Percentiles rank a stretch among this genome's conserved stretches.
Conservation (phyloP, 2,888 invertebrate species). For the Tetragonula carbonaria region DNA sequence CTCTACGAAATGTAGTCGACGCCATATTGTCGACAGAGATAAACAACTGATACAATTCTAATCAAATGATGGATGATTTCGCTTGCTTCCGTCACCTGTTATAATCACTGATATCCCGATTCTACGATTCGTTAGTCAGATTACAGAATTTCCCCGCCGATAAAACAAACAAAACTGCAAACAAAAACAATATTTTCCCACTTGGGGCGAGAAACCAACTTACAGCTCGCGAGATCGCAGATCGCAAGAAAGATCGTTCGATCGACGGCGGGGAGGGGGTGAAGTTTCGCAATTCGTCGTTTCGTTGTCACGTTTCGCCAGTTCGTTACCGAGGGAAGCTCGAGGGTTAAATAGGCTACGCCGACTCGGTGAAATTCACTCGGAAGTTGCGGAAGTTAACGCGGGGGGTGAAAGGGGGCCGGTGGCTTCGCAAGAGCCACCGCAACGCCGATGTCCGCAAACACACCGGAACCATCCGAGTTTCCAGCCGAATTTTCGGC, state of each 20-base stretch:
- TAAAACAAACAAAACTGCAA: too few relatives aligned
- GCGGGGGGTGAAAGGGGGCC: slow-evolving; percentile 17
- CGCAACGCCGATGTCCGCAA: slow-evolving; percentile 22
- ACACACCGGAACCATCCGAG: neutral
- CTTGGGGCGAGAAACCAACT: too few relatives aligned
- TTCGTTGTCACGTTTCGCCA: neutral
- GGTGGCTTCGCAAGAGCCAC: slow-evolving; percentile 35
- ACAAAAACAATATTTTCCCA: too few relatives aligned
- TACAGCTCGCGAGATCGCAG: neutral
- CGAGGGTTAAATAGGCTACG: neutral
- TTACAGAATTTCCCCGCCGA: too few relatives aligned
- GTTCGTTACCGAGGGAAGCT: neutral
- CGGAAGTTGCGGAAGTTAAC: neutral
- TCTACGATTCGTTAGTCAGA: too few relatives aligned
- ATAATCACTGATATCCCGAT: too few relatives aligned
- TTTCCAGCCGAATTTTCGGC: too few relatives aligned
- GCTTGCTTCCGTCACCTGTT: too few relatives aligned
- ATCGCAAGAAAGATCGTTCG: neutral
- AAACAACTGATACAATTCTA: too few relatives aligned
- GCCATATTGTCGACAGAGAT: too few relatives aligned
- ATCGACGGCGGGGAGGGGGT: neutral
- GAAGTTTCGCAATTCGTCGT: neutral
- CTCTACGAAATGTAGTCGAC: too few relatives aligned
- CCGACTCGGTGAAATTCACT: slow-evolving; percentile 36
- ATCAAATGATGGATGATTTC: too few relatives aligned